These are phyloP conservation scores for Psettodes erumei DNA, from an alignment of 2,113 vertebrate species.

Conservation along the genomic window DNA sequence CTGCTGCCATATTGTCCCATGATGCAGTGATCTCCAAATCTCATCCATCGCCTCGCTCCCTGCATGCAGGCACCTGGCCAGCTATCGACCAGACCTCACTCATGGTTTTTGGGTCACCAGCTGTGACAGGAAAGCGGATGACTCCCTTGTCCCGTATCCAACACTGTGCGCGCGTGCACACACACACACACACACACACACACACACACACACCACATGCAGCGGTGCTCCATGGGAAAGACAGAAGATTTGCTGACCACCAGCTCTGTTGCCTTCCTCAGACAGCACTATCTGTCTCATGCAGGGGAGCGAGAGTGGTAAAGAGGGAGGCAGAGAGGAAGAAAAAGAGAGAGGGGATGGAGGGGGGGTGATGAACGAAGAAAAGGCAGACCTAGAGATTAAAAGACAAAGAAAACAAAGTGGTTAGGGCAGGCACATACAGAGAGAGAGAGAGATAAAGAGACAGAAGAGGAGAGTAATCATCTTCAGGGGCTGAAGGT, in stretches of 20 bases:
- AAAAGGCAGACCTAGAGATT: conserved; percentile 18
- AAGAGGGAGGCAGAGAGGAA: not conserved
- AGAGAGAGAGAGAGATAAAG: conserved; percentile 55
- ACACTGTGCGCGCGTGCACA: conserved; percentile 16
- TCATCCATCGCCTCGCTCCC: conserved; percentile 36
- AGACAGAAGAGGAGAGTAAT: conserved; percentile 66
- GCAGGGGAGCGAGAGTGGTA: conserved; percentile 15
- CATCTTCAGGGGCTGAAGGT: conserved; percentile 69
- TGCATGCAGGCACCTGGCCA: conserved; percentile 65
- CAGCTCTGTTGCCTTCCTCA: conserved; percentile 42
- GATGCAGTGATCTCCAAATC: conserved; percentile 58
- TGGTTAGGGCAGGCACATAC: not conserved
- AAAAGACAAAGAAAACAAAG: conserved; percentile 9
- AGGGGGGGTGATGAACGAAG: conserved; percentile 2
- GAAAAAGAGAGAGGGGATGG: not conserved
- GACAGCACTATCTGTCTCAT: conserved; percentile 52
- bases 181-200: conserved; percentile 17
- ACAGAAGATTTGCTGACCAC: conserved; percentile 72
- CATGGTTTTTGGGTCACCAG: conserved; percentile 77
- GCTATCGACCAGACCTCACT: conserved; percentile 68
- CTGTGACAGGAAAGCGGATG: conserved; percentile 70
- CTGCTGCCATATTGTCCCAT: conserved; percentile 46
- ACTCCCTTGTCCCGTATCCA: conserved; percentile 52
- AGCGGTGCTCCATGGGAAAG: conserved; percentile 28
- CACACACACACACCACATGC: not conserved